Evolutionary conservation across 2,113 vertebrate genomes (phyloP).

Genomic region (Climacteris rufus): DNA sequence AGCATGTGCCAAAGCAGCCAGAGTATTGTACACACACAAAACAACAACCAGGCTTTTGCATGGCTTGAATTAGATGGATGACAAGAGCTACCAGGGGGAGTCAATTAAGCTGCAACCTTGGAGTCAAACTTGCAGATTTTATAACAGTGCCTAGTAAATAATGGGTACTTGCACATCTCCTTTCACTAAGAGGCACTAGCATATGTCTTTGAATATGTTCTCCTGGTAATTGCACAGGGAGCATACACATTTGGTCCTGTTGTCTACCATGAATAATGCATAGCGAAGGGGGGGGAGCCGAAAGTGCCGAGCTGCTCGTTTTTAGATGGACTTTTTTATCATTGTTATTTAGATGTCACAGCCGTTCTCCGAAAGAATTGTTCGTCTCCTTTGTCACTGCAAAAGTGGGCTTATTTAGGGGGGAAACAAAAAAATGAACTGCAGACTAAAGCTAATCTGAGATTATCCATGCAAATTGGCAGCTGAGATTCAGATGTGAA

Average conservation of each 20-base stretch:
- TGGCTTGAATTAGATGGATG: slow-evolving; percentile 40
- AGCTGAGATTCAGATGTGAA: slow-evolving; percentile 25
- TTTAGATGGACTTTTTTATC: slow-evolving; percentile 52
- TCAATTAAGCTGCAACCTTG: slow-evolving; percentile 54
- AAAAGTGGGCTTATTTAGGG: background rate
- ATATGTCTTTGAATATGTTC: slow-evolving; percentile 64
- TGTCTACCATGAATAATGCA: slow-evolving; percentile 65
- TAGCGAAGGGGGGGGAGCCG: background rate
- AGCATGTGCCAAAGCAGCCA: slow-evolving; percentile 37
- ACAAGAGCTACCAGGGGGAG: slow-evolving; percentile 52
- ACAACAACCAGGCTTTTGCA: background rate
- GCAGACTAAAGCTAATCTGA: background rate
- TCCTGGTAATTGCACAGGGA: slow-evolving; percentile 56
- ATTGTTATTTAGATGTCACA: slow-evolving; percentile 51
- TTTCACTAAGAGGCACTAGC: slow-evolving; percentile 63
- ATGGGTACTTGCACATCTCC: slow-evolving; percentile 56
- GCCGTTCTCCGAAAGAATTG: background rate
- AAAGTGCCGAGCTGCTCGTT: slow-evolving; percentile 6
- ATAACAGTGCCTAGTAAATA: slow-evolving; percentile 63
- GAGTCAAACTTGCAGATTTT: slow-evolving; percentile 68
- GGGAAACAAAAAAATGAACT: background rate
- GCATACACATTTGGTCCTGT: slow-evolving; percentile 46
- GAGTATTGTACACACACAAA: slow-evolving; percentile 1
- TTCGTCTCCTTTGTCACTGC: background rate
- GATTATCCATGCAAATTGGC: slow-evolving; percentile 35